Base-by-base conservation (phyloP, 2,888 invertebrate genomes). In the Cheilosia grossa region DNA sequence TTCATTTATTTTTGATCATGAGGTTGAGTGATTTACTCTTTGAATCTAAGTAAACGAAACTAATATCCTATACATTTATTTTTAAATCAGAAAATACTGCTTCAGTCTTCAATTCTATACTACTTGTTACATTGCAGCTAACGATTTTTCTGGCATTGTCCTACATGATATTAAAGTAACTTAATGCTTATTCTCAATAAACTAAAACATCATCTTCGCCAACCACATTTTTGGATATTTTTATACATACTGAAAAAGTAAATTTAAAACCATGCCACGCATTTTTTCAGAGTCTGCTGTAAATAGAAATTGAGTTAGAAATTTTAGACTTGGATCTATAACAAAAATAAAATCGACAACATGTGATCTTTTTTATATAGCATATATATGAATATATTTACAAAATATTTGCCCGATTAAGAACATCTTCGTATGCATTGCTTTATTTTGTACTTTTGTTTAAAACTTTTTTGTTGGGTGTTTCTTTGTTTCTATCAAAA, bases 331-430 rank as follows among this genome's bases (percentile, higher is more conserved):
- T 78, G 53, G 56, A 51, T 30, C 37, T n/a, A 63, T 33, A 53
- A 49, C 42, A n/a, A 78, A 42, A 73, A 70, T 51, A 82, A 83
- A 82, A 74, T 83, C 64, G 24, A 74, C 44, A 64, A 83, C 79
- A 80, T 80, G 80, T 80, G 80, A 83, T 80, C 80, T 80, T 83
- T 69, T 82, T 80, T 83, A 83, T 83, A 74, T 64, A 67, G 58
- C 74, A 69, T 64, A 74, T 83, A 69, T 64, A 79, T 69, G 66
- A 64, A 74, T 79, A 80, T 75, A 83, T 83, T 74, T 79, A 79
- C 73, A 74, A 80, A 79, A 74, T 83, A 74, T 83, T 80, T 75
- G 83, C 64, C 67, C 73, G 63, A 63, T 73, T 73, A 63, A 67
- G 9, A 54, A 67, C 53, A 81, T 61, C 75, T 64, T 44, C 47